Base-by-base conservation (phyloP, 2,797 vertebrate species). In the Enteromius treurensis region DNA sequence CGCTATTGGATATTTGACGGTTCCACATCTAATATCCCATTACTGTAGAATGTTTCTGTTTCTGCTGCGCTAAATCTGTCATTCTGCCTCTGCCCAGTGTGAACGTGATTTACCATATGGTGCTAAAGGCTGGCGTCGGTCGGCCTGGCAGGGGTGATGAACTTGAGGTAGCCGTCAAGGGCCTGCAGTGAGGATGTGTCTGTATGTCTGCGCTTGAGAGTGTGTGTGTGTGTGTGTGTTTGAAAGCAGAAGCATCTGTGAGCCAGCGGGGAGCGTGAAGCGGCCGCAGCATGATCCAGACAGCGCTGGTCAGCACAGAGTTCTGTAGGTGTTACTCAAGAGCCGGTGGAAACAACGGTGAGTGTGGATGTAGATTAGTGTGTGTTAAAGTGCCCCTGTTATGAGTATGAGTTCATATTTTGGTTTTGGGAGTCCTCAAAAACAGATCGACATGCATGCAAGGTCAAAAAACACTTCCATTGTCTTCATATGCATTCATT, bases 91-190 rank as follows among this genome's bases (percentile, higher is more conserved):
- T 70, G 9, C 68, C 34, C 82, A 32, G 82, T 64, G 42, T 79
- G 79, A 74, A 80, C n/a, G 32, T 29, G 40, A 87, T 86, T 67
- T 81, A 90, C 87, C 93, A 93, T 93, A 92, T 93, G 93, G 90
- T 90, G 83, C 60, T 86, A 84, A 89, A 92, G 91, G 89, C 51
- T 37, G 87, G 89, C 7, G 32, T 87, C 89, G 89, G 79, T 68
- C 73, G 85, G 78, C 82, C 89, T 85, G 89, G 87, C 88, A 89
- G 88, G 78, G 77, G 74, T 81, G 81, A 77, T 75, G 71, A 85
- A 77, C 73, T 67, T 83, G 69, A 58, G 73, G 67, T 83, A 42
- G 19, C 77, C 79, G 71, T 83, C 81, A 83, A 76, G 67, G 51
- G 80, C 77, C 80, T 83, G 83, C 53, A 51, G 49, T 42, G 84